Base-by-base conservation (phyloP, 2,113 vertebrate species). In the Theristicus caerulescens region DNA sequence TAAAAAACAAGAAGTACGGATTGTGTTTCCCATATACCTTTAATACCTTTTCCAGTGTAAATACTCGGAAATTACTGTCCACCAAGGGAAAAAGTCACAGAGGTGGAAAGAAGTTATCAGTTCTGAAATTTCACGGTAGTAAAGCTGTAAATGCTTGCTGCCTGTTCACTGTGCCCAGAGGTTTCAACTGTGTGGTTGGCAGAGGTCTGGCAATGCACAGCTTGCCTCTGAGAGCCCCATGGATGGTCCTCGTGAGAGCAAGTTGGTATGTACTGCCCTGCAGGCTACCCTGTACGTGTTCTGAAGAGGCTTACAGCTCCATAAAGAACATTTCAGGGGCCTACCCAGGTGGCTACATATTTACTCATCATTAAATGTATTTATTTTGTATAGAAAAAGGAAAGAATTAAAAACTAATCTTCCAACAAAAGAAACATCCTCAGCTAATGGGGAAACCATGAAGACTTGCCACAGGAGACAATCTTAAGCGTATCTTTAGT, bases 181-280 rank as follows among this genome's bases (percentile, higher is more conserved):
- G 6, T 57, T 66, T 71, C 15, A 14, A 1, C 29, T 38, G 6
- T 2, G 0, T 9, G 14, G 17, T 29, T 2, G 3, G 34, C 25
- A 84, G 59, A 77, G n/a, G 21, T 42, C 65, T 82, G 59, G 36
- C 24, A 79, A 31, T 0, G 1, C 31, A 27, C 15, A 21, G 8
- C 38, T 79, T 49, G 10, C 14, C n/a, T 71, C 46, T 47, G 27
- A 49, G 15, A 70, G 49, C 27, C 20, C 31, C 21, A 10, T 0
- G 0, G 46, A 5, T 55, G 10, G 10, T 20, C 9, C 18, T 7
- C 6, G 7, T 4, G 31, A 40, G 24, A 72, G 31, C 24, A 69
- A 38, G 4, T 5, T 46, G 25, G 22, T 27, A 59, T n/a, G 6
- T 32, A 25, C 25, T 34, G 38, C 46, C 27, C n/a, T 40, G 17